Percentiles rank a stretch among this genome's conserved stretches.
Evolutionary conservation across 2,113 vertebrate species (phyloP).

Genomic region (Menidia beryllina): DNA sequence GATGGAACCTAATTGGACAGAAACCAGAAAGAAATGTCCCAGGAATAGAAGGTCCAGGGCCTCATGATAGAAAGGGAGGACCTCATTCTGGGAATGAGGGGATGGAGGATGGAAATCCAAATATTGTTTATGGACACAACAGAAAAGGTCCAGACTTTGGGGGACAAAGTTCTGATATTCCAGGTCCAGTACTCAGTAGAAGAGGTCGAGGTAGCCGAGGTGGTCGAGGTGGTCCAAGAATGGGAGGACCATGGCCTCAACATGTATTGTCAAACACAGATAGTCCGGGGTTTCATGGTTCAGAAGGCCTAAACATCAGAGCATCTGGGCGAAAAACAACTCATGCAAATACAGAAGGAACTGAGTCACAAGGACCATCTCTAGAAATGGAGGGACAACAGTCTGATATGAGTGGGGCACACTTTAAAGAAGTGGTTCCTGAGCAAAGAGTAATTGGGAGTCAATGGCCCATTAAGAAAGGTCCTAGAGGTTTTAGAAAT

Average conservation of each 20-base stretch:
- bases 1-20: background rate
- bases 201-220: conserved; percentile 29
- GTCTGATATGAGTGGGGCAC: background rate
- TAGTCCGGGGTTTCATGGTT: background rate
- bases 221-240: conserved; percentile 27
- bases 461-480: background rate
- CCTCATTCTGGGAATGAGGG: conserved; percentile 14
- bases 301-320: conserved; percentile 24
- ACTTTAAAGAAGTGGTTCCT: background rate
- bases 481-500: conserved; percentile 20
- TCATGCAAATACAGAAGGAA: conserved; percentile 12
- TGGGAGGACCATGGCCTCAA: conserved; percentile 26
- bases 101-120: conserved; percentile 8
- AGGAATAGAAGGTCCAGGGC: conserved; percentile 2
- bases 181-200: conserved; percentile 4
- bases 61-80: conserved; percentile 3
- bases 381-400: conserved; percentile 17
- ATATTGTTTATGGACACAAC: conserved; percentile 14
- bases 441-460: background rate
- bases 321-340: conserved; percentile 15
- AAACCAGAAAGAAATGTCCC: conserved; percentile 21
- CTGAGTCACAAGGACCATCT: conserved; percentile 11
- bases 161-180: conserved; percentile 5
- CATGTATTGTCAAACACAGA: conserved; percentile 24
- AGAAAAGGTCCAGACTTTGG: conserved; percentile 14